These are phyloP conservation scores for Steatocranus sp. DNA, from an alignment of 2,797 vertebrate species.

Conservation along the genomic window DNA sequence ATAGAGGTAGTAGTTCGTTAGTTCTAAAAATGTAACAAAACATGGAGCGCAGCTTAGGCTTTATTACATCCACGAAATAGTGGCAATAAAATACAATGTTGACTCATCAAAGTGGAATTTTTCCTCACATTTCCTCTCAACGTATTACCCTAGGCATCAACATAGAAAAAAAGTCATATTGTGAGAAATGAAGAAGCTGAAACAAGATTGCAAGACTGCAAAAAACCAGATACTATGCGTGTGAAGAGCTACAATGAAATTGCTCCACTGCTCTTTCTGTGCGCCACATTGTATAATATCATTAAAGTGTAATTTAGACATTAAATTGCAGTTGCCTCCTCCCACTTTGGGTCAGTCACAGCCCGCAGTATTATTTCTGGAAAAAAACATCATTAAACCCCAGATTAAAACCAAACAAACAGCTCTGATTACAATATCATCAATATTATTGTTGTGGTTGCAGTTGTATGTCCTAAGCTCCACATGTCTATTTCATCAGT, in stretches of 20 bases:
- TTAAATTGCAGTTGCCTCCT: neutral
- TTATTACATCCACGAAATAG: neutral
- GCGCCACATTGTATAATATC: fast-evolving
- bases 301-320: neutral
- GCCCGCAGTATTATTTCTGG: neutral
- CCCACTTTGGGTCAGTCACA: neutral
- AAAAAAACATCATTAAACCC: neutral
- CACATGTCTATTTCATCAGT: neutral
- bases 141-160: neutral
- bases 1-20: neutral
- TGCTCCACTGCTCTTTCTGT: neutral
- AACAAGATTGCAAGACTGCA: neutral
- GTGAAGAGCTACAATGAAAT: neutral
- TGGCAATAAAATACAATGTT: neutral
- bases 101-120: neutral
- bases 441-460: neutral
- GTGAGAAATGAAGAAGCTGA: neutral
- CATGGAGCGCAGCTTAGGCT: neutral
- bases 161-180: neutral
- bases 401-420: neutral
- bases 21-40: neutral
- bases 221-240: neutral
- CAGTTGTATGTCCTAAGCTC: neutral
- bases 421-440: neutral
- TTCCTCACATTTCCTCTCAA: neutral